Evolutionary conservation across 2,797 vertebrate species (phyloP).

Genomic region (Cynopterus sphinx): DNA sequence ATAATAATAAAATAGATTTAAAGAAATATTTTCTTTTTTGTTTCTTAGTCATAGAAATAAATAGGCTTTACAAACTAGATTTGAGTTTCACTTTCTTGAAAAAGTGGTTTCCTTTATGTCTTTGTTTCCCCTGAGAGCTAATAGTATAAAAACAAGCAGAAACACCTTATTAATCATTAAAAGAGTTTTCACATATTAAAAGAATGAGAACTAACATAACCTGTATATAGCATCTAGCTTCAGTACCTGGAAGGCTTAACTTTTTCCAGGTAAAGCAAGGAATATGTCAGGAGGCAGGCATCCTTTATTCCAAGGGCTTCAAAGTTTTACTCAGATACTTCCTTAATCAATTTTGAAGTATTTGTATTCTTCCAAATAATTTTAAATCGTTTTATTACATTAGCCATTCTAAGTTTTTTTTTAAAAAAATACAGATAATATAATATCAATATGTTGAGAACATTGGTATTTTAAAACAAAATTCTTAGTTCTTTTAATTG

Average conservation of each 20-base stretch:
- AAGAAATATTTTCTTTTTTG: neutral
- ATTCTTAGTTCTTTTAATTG: neutral
- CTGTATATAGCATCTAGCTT: neutral
- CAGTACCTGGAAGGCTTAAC: neutral
- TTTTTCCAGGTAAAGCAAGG: neutral
- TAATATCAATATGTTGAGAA: neutral
- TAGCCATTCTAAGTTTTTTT: neutral
- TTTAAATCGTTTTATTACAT: neutral
- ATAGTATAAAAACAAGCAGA: neutral
- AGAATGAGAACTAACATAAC: neutral
- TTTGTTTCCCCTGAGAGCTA: neutral
- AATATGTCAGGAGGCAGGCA: neutral
- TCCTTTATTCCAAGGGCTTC: neutral
- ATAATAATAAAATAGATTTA: neutral
- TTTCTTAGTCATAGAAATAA: neutral
- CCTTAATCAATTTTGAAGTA: neutral
- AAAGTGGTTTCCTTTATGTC: neutral
- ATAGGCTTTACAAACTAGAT: neutral
- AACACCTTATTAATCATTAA: neutral
- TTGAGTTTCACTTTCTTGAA: neutral
- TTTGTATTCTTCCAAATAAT: neutral
- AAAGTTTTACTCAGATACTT: neutral
- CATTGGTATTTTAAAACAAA: conserved; percentile 47
- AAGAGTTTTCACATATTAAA: neutral
- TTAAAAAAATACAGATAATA: neutral